These are phyloP conservation scores for Microctenopoma steveboyesi DNA, from an alignment of 2,797 vertebrate species.

Conservation along the genomic window DNA sequence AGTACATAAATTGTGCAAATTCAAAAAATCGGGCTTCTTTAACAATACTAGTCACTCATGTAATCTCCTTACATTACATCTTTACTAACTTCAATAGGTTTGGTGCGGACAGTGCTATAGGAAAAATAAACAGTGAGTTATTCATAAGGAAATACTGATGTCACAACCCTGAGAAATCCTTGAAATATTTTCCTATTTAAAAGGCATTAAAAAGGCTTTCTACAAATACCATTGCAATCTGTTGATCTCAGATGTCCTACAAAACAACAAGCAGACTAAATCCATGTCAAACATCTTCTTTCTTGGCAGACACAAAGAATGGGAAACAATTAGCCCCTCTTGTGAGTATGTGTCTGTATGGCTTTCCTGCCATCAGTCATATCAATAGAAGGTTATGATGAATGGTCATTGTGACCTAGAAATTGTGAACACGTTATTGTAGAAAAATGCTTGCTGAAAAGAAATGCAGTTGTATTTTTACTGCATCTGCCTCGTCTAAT, in stretches of 20 bases:
- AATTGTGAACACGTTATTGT: slow-evolving; percentile 25
- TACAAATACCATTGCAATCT: not conserved
- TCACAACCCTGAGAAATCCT: not conserved
- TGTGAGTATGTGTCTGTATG: not conserved
- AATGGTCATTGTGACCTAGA: slow-evolving; percentile 15
- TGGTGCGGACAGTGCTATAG: not conserved
- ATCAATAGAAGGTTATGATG: slow-evolving; percentile 8
- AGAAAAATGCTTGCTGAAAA: slow-evolving; percentile 26
- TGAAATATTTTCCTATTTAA: not conserved
- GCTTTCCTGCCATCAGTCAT: not conserved
- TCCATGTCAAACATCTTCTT: slow-evolving; percentile 5
- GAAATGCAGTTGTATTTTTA: slow-evolving; percentile 39
- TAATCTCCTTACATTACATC: no score
- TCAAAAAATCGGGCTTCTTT: not conserved
- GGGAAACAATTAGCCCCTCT: slow-evolving; percentile 5
- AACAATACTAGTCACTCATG: not conserved
- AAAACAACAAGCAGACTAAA: slow-evolving; percentile 3
- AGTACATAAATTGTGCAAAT: not conserved
- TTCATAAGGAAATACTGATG: not conserved
- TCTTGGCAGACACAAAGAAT: not conserved
- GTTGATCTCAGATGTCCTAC: slow-evolving; percentile 10
- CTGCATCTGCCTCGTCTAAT: slow-evolving; percentile 38
- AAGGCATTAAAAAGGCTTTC: slow-evolving; percentile 1
- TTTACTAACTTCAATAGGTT: not conserved
- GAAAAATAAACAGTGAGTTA: not conserved